Evolutionary conservation across 2,113 vertebrate genomes (phyloP).

Genomic region (Copsychus sechellarum): DNA sequence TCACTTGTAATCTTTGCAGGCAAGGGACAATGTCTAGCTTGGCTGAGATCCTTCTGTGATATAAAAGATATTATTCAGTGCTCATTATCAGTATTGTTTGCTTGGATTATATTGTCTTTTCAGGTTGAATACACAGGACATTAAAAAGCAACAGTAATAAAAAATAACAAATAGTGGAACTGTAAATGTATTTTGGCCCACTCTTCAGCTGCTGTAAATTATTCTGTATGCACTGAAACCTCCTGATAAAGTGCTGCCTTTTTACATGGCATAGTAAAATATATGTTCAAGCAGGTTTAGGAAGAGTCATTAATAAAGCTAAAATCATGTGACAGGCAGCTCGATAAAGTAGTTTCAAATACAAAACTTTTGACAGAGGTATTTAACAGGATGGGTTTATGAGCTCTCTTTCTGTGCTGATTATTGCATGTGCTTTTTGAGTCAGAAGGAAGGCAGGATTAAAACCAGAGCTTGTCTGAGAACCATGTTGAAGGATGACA

Average conservation of each 20-base stretch:
- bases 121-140: neutral
- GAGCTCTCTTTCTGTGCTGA: neutral
- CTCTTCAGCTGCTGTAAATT: neutral
- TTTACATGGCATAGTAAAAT: neutral
- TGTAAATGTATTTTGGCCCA: neutral
- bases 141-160: neutral
- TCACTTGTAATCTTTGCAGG: neutral
- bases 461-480: neutral
- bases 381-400: neutral
- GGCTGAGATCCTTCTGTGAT: neutral
- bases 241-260: neutral
- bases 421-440: neutral
- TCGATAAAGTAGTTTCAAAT: neutral
- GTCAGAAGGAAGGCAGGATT: neutral
- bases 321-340: neutral
- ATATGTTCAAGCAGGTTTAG: neutral
- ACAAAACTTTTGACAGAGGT: neutral
- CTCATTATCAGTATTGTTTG: neutral
- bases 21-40: neutral
- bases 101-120: neutral
- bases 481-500: neutral
- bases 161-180: neutral
- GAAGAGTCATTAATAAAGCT: neutral
- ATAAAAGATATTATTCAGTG: neutral
- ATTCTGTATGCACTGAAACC: neutral